phyloP scores from a whole-genome alignment of 2,888 invertebrate species.

The Dasysyrphus albostriatus region DNA sequence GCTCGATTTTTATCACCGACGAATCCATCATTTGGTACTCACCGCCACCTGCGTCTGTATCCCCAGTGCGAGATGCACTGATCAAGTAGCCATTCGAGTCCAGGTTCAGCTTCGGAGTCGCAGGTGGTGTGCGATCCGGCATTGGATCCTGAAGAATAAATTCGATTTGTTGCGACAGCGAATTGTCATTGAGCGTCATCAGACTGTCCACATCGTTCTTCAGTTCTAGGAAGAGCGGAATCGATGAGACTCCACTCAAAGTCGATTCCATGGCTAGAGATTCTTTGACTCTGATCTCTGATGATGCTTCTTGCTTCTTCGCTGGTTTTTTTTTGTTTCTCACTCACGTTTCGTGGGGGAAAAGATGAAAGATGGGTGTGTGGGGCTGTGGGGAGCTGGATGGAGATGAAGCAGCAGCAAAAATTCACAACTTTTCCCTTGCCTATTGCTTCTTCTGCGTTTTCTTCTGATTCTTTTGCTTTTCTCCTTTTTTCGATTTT shows the following conservation, averaged over 20 bases:
- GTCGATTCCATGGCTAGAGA: conserved; percentile 66
- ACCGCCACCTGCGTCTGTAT: neutral
- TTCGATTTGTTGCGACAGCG: conserved; percentile 84
- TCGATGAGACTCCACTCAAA: conserved; percentile 69
- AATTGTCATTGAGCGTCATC: conserved; percentile 83
- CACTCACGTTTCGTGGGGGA: conserved; percentile 32
- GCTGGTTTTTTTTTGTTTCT: conserved; percentile 30
- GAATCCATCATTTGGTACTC: conserved; percentile 66
- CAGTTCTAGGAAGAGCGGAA: conserved; percentile 76
- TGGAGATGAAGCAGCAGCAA: conserved; percentile 34
- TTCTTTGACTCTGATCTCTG: conserved; percentile 2
- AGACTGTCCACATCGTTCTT: conserved; percentile 81
- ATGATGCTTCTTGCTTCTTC: conserved; percentile 36
- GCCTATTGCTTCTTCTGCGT: conserved; percentile 27
- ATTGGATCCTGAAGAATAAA: conserved; percentile 83
- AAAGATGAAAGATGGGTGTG: conserved; percentile 18
- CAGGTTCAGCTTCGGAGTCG: conserved; percentile 60
- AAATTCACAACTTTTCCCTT: conserved; percentile 57
- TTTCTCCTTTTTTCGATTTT: conserved; percentile 48
- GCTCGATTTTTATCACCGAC: conserved; percentile 65
- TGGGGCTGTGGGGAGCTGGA: conserved; percentile 10
- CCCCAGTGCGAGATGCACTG: conserved; percentile 17
- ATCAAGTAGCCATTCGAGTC: conserved; percentile 53
- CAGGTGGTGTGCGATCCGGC: conserved; percentile 60
- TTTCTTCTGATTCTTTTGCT: conserved; percentile 22